Evolutionary conservation across 2,888 invertebrate genomes (phyloP), one percentile per base, ranked within the genome.

Genomic region (Cryptophagus acutangulus): DNA sequence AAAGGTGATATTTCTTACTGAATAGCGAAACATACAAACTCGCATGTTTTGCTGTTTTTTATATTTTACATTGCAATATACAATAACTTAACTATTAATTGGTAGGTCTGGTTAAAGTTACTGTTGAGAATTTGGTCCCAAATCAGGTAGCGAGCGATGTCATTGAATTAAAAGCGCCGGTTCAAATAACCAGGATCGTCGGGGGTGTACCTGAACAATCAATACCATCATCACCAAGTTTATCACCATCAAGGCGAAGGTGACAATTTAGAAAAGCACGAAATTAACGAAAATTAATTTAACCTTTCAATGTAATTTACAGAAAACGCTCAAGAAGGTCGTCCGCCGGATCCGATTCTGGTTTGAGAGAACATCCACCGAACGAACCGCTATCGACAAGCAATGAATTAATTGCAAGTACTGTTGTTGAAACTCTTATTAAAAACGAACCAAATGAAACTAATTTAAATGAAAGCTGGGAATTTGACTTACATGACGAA

Each of bases 71-170:
- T 6, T 26, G 3, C 9, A n/a, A n/a, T n/a, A n/a, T n/a, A 33
- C 3, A 15, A 29, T 37, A n/a, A n/a, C n/a, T n/a, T 10, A 33
- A 17, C 26, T 4, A 30, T 33, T 4, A 40, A 6, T 40, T 48
- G 42, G 20, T 41, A 67, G 66, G 90, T 12, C 73, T 91, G 30
- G 88, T 89, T 9, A 90, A 91, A 67, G 88, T 88, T 78, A 87
- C 87, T 5, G 81, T 86, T 52, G 80, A 84, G 24, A 81, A 84
- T 36, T 82, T 84, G 9, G 70, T 85, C 40, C 82, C 82, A 38
- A 81, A 85, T 53, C 82, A 83, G 49, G 77, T 52, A 77, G 77
- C 40, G 64, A 52, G 63, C 74, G 1, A 70, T 43, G 59, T 63
- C 51, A 63, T 74, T 1, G 78, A 77, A 51, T 70, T 79, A 44